Evolutionary conservation across 2,113 vertebrate species (phyloP).

Genomic region (Lasiurus borealis): DNA sequence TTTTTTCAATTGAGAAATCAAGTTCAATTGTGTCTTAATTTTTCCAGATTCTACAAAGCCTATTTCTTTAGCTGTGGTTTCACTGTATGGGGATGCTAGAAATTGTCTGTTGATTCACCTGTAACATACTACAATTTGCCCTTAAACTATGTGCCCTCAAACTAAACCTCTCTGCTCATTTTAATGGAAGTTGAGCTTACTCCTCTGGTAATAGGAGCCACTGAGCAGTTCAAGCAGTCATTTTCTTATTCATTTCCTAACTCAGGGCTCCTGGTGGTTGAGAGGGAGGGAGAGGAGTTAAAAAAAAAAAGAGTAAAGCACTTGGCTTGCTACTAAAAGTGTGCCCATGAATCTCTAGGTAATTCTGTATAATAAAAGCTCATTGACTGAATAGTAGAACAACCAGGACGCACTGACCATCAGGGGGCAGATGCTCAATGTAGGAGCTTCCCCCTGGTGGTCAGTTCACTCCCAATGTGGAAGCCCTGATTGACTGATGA

Average conservation of each 20-base stretch:
- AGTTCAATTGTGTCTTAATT: background rate
- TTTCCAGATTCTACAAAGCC: background rate
- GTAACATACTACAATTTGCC: constrained; percentile 8
- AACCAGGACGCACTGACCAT: too few relatives aligned
- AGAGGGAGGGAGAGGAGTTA: too few relatives aligned
- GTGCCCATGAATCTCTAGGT: background rate
- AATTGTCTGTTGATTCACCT: background rate
- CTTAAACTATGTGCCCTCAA: background rate
- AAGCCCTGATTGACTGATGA: too few relatives aligned
- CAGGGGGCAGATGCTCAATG: too few relatives aligned
- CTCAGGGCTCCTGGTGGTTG: background rate
- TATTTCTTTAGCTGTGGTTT: constrained; percentile 44
- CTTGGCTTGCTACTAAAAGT: background rate
- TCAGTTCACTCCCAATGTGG: too few relatives aligned
- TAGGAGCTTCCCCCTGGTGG: too few relatives aligned
- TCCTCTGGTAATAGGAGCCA: background rate
- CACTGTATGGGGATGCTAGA: background rate
- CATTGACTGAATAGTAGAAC: too few relatives aligned
- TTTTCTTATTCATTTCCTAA: background rate
- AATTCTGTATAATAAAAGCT: too few relatives aligned
- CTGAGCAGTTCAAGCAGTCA: background rate
- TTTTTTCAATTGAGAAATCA: background rate
- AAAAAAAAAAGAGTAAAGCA: background rate
- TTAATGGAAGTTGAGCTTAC: background rate
- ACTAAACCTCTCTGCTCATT: constrained; percentile 1